A percentile compares a stretch with the other conserved stretches of the same genome.
Conservation (phyloP, 2,113 vertebrate genomes). For the Chitala chitala region DNA sequence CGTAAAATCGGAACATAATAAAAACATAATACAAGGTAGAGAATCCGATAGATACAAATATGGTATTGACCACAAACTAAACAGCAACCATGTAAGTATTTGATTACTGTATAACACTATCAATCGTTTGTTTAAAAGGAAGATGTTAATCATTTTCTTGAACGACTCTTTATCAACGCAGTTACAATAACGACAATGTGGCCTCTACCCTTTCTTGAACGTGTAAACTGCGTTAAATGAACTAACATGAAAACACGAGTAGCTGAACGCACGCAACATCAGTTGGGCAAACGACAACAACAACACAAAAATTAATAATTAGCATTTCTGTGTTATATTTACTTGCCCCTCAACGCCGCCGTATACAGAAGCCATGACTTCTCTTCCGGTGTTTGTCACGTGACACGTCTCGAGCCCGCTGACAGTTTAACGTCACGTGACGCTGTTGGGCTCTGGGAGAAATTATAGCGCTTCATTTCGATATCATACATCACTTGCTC, state of each 20-base stretch:
- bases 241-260: not conserved
- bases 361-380: slow-evolving; percentile 49
- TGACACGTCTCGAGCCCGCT: slow-evolving; percentile 33
- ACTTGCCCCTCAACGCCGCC: slow-evolving; percentile 61
- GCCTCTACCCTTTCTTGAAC: not conserved
- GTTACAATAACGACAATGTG: no score
- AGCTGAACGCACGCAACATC: not conserved
- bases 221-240: not conserved
- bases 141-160: no score
- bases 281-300: not conserved
- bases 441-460: no score
- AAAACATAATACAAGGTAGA: not conserved
- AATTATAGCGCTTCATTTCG: not conserved
- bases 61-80: not conserved
- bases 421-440: not conserved
- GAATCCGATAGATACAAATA: not conserved
- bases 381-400: slow-evolving; percentile 43
- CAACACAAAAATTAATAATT: not conserved
- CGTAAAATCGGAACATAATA: not conserved
- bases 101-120: no score
- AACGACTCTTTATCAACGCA: not conserved
- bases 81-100: not conserved
- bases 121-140: no score
- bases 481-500: not conserved
- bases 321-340: not conserved